phyloP scores from a whole-genome alignment of 1,140 invertebrate genomes.

The Epicauta chinensis region DNA sequence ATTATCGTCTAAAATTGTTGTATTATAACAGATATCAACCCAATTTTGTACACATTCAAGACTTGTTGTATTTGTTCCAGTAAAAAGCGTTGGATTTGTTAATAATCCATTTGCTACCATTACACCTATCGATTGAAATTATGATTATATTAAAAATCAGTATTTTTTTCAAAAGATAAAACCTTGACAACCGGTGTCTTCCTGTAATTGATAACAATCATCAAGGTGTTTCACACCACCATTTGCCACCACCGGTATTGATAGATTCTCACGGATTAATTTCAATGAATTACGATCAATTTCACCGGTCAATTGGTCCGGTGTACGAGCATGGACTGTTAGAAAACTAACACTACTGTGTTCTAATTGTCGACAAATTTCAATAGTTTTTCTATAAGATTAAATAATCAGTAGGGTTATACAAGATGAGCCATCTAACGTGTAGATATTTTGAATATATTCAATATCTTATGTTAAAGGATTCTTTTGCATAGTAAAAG shows the following conservation, averaged over 20 bases:
- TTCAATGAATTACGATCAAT: conserved; percentile 69
- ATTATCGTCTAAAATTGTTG: conserved; percentile 21
- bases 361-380: conserved; percentile 74
- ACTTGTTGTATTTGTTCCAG: conserved; percentile 62
- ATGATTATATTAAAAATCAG: neutral
- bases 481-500: too few species aligned
- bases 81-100: conserved; percentile 85
- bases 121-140: conserved; percentile 50
- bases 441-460: too few species aligned
- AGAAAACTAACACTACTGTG: conserved; percentile 81
- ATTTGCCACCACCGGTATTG: conserved; percentile 85
- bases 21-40: conserved; percentile 63
- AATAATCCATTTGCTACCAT: conserved; percentile 89
- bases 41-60: conserved; percentile 76
- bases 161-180: neutral
- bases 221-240: conserved; percentile 73
- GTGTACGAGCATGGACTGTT: conserved; percentile 84
- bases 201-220: conserved; percentile 61
- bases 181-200: conserved; percentile 68
- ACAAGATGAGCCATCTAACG: too few species aligned
- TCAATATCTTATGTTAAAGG: too few species aligned
- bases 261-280: conserved; percentile 63
- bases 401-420: too few species aligned
- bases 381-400: conserved; percentile 53
- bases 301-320: conserved; percentile 67